Evolutionary conservation across 1,140 invertebrate species (phyloP), one percentile per base, ranked within the genome.

Genomic region (Pachyrhynchus sulphureomaculatus): DNA sequence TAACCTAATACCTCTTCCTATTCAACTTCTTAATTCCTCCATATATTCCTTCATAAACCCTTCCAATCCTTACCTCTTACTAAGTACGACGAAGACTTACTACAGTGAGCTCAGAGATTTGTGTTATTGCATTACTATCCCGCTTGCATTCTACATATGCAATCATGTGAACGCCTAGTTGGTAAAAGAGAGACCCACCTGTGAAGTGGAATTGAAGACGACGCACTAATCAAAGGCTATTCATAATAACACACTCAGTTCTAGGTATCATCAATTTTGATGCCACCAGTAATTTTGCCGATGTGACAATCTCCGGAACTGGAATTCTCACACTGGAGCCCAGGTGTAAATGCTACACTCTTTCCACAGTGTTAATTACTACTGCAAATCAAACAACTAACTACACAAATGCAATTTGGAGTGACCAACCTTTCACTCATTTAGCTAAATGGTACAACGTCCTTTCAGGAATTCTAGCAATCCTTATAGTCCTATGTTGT

Each of bases 321-420:
- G 37, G 39, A 42, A 42, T 55, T 9, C 18, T 55, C 15, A 24
- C 21, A 13, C 21, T 55, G 24, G 5, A 21, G 42, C 10, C 37
- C 15, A n/a, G 9, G n/a, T 55, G 53, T 37, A 29, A 55, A 37
- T 55, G 24, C 24, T 55, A 55, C 15, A 55, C 53, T 15, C 20
- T 42, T 12, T 55, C 41, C 8, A 42, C 53, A 26, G 8, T 26
- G 24, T 8, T 26, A 3, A 26, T 26, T 8, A 8, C 24, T 26
- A 26, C 24, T 26, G 24, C 20, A 23, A 26, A 55, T 13, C 21
- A 44, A 20, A 39, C 53, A 9, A n/a, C 36, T 4, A 44, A 20
- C 18, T 55, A 17, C 23, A 44, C 37, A 12, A 55, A 55, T 44
- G 23, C 24, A 10, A 42, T 55, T 23, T 5, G 33, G 2, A 17